Conservation (phyloP, 2,888 invertebrate genomes). For the Acanthosepion lycidas region DNA sequence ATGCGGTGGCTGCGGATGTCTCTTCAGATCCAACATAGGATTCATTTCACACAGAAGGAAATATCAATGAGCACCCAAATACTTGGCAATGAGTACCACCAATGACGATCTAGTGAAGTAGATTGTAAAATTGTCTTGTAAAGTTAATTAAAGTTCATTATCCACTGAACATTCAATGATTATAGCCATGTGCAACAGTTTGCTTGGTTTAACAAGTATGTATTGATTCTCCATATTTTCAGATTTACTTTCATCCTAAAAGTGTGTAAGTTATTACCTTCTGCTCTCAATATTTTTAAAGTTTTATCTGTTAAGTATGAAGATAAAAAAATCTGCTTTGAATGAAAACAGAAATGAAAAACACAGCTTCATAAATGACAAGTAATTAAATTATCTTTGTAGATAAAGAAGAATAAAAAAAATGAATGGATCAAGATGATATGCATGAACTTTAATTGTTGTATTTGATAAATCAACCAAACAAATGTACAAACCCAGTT, state of each 20-base stretch:
- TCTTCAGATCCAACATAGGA: too few species aligned
- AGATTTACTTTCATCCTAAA: not conserved
- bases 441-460: not conserved
- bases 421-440: not conserved
- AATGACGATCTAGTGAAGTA: not conserved
- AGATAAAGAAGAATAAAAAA: not conserved
- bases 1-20: too few species aligned
- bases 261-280: not conserved
- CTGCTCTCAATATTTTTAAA: not conserved
- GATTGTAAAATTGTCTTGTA: not conserved
- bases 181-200: not conserved
- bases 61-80: too few species aligned
- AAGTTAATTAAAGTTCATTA: not conserved
- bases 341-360: not conserved
- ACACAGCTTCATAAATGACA: not conserved
- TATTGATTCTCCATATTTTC: not conserved
- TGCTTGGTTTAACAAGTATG: not conserved
- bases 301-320: not conserved
- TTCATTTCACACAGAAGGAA: too few species aligned
- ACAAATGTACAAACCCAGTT: not conserved
- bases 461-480: not conserved
- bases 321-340: not conserved
- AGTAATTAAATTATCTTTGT: not conserved
- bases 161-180: not conserved
- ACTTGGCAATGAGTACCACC: too few species aligned